Conservation (phyloP, 2,113 vertebrate genomes). For the Rafetus swinhoei region DNA sequence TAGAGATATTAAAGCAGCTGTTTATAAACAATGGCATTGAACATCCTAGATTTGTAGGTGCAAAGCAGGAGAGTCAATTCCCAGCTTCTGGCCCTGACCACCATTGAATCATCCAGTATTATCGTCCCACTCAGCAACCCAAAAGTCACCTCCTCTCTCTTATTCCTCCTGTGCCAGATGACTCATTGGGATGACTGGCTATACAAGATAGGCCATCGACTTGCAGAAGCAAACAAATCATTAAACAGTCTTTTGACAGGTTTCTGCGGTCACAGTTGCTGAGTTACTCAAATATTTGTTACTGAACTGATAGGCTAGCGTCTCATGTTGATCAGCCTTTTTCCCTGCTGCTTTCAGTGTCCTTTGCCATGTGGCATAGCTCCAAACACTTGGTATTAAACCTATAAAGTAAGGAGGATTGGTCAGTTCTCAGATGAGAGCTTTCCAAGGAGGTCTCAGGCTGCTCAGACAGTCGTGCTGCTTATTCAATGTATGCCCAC, state of each 20-base stretch:
- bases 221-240: not conserved
- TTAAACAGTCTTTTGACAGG: not conserved
- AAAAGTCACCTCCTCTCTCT: not conserved
- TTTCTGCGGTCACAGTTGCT: not conserved
- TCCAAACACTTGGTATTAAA: not conserved
- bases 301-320: not conserved
- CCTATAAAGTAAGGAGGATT: not conserved
- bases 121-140: not conserved
- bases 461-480: not conserved
- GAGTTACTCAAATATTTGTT: not conserved
- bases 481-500: not conserved
- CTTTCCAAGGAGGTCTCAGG: not conserved
- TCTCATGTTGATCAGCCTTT: not conserved
- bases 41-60: not conserved
- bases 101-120: not conserved
- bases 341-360: not conserved
- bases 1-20: not conserved
- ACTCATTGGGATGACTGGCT: not conserved
- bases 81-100: not conserved
- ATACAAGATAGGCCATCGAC: not conserved
- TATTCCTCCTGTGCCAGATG: not conserved
- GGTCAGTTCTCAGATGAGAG: not conserved
- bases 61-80: not conserved
- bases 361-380: not conserved
- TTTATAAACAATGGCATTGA: not conserved